Base-by-base conservation (phyloP, 1,140 invertebrate species). In the Drosophila lini region DNA sequence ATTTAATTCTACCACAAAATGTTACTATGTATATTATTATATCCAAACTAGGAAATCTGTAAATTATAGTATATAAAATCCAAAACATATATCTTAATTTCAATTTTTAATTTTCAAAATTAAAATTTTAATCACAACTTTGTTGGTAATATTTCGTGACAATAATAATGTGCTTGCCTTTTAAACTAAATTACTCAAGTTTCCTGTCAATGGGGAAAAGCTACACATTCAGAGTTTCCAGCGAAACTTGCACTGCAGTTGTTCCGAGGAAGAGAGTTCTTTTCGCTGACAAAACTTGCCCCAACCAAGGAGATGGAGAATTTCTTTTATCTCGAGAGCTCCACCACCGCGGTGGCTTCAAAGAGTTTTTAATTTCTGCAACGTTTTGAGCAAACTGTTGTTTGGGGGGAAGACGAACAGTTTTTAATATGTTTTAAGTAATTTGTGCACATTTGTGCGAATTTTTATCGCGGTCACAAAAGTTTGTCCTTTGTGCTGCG, bases 381-480 rank as follows among this genome's bases (percentile, higher is more conserved):
- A 81, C 74, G 48, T 79, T 86, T 73, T 73, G 71, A 13, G 36
- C 80, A 78, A 74, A 74, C 45, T 65, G 74, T 74, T 34, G 38
- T 53, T 53, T 19, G 9, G 3, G 16, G 31, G 25, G 36, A 40
- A 13, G 19, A 52, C 61, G 57, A 62, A 22, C 52, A 53, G 45
- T 52, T 78, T 79, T 82, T 88, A 88, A 86, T 86, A 80, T 86
- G 83, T 88, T 85, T 86, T 77, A 80, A 83, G 83, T 83, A 86
- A 86, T 88, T 86, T 88, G 76, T 83, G 71, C 71, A 74, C 80
- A 88, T 88, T 86, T 83, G 32, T 38, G 74, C 82, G 73, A 77
- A 89, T 86, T 86, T 88, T 80, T 88, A 86, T 88, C 80, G 83
- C 80, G 57, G 53, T 57, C 83, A 78, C 83, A 88, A 89, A 86